These are phyloP conservation scores for Burhinus bistriatus DNA, from an alignment of 2,113 vertebrate genomes.

Conservation along the genomic window DNA sequence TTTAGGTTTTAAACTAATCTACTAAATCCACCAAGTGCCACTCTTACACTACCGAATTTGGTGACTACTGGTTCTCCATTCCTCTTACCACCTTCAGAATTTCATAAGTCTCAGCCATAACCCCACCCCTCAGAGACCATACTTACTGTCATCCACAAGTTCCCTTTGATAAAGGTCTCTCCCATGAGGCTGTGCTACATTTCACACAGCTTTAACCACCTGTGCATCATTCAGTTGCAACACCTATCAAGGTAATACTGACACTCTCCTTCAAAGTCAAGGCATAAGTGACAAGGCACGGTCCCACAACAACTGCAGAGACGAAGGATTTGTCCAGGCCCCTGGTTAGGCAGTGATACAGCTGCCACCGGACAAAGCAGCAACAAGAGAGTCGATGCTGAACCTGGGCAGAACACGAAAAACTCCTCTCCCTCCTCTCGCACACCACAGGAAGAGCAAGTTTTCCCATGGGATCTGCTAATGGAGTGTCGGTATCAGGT, in stretches of 20 bases:
- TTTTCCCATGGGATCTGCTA: neutral
- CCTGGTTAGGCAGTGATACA: fast-evolving
- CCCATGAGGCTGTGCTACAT: fast-evolving
- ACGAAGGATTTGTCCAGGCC: neutral
- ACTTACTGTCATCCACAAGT: fast-evolving
- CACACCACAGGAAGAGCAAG: neutral
- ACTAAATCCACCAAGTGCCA: neutral
- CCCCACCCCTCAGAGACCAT: no score
- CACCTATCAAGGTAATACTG: fast-evolving
- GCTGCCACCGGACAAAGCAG: no score
- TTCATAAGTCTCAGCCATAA: neutral
- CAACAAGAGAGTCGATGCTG: fast-evolving
- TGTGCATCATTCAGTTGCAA: neutral
- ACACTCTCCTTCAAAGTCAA: neutral
- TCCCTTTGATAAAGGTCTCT: neutral
- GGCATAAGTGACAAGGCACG: neutral
- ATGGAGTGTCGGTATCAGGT: fast-evolving
- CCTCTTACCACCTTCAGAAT: neutral
- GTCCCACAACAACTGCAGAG: neutral
- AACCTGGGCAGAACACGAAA: neutral
- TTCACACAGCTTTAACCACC: neutral
- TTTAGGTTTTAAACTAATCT: neutral
- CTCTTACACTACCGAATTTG: neutral
- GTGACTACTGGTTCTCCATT: no score
- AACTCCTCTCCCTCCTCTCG: neutral